These are phyloP conservation scores for Thalpophila matura DNA, from an alignment of 2,888 invertebrate genomes.

Conservation along the genomic window DNA sequence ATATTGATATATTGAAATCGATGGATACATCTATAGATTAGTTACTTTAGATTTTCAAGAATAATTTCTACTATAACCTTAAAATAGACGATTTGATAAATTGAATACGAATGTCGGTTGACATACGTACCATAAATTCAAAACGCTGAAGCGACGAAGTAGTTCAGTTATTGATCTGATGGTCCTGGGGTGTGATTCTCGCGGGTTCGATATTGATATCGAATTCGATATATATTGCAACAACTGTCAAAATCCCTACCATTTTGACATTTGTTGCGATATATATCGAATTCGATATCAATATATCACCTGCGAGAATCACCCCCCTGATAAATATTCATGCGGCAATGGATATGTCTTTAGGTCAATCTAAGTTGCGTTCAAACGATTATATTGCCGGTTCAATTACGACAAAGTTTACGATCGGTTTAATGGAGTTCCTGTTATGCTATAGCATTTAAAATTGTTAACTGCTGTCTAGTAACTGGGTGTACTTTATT, in stretches of 20 bases:
- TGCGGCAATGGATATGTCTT: slow-evolving; percentile 49
- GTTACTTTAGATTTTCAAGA: neutral
- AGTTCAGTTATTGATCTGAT: slow-evolving; percentile 55
- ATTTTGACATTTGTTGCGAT: no score
- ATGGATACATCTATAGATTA: no score
- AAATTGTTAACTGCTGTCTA: slow-evolving; percentile 1
- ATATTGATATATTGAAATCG: no score
- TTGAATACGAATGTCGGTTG: slow-evolving; percentile 18
- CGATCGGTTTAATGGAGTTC: slow-evolving; percentile 18
- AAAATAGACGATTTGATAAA: slow-evolving; percentile 17
- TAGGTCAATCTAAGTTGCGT: slow-evolving; percentile 51
- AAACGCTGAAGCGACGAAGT: slow-evolving; percentile 27
- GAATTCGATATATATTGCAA: no score
- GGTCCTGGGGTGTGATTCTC: no score
- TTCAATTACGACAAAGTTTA: slow-evolving; percentile 33
- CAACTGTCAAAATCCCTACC: no score
- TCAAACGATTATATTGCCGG: slow-evolving; percentile 32
- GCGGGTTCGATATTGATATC: no score
- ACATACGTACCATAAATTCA: slow-evolving; percentile 27
- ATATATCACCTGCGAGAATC: no score
- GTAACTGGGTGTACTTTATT: neutral
- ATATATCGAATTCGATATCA: no score
- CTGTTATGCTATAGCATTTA: slow-evolving; percentile 13
- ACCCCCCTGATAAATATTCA: slow-evolving; percentile 67
- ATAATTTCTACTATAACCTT: neutral